Percentiles rank a stretch among this genome's conserved stretches.
Conservation (phyloP, 2,888 invertebrate species). For the Drosophila neonasuta region DNA sequence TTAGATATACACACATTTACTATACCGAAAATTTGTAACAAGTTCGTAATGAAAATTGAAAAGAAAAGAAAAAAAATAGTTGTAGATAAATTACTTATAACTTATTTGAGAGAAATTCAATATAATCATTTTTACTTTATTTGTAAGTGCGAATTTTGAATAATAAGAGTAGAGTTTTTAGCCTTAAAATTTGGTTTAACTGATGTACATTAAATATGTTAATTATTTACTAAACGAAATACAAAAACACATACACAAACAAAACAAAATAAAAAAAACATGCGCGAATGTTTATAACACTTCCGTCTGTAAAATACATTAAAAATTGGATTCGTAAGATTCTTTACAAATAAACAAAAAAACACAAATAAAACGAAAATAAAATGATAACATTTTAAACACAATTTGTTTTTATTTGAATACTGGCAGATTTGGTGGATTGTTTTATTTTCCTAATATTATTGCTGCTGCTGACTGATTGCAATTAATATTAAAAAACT, state of each 20-base stretch:
- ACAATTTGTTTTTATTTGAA: neutral
- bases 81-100: constrained; percentile 59
- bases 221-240: constrained; percentile 68
- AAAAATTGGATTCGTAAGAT: constrained; percentile 67
- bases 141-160: constrained; percentile 71
- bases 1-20: constrained; percentile 25
- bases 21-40: constrained; percentile 25
- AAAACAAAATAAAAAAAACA: constrained; percentile 36
- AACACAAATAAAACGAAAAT: constrained; percentile 63
- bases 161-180: constrained; percentile 63
- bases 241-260: constrained; percentile 25
- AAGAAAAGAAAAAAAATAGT: constrained; percentile 16
- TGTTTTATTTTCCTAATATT: no score
- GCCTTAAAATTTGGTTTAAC: constrained; percentile 68
- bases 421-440: neutral
- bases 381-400: constrained; percentile 52
- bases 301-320: constrained; percentile 71
- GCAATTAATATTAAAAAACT: neutral
- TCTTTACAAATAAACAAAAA: constrained; percentile 66
- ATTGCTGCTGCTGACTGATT: neutral
- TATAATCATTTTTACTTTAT: constrained; percentile 64
- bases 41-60: constrained; percentile 41
- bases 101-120: constrained; percentile 58
- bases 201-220: constrained; percentile 75
- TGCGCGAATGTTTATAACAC: constrained; percentile 51